Base-by-base conservation (phyloP, 1,140 invertebrate species). In the Brachionus paranguensis region DNA sequence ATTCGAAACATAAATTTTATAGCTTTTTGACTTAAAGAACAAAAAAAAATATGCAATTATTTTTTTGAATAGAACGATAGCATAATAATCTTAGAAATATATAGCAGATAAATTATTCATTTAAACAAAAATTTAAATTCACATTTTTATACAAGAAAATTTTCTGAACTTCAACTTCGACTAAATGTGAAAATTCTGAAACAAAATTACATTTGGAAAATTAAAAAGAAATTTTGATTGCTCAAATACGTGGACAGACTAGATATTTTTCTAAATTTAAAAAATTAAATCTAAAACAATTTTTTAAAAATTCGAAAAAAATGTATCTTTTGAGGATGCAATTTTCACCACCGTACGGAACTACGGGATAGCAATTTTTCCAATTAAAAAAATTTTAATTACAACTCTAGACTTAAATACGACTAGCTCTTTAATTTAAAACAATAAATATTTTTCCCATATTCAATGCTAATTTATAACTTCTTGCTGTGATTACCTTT, bases 1-100 rank as follows among this genome's bases (percentile, higher is more conserved):
- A 60, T 60, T 60, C 53, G 53, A 60, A 60, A 60, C 53, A 60
- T 60, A 60, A 60, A 60, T 60, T 60, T 60, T 60, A 60, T 60
- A 60, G 53, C 53, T 60, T 60, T 60, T 20, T 6, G 17, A 20
- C 53, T 24, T 10, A 60, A 27, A 17, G 17, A 60, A 20, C 3
- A 60, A 5, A 7, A 27, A 55, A 60, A 60, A 60, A 8, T 24
- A 20, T 20, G 17, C 53, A 24, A 60, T 60, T 60, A 60, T 60
- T 20, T 60, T 24, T 47, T 60, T 20, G 8, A 60, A 60, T 24
- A 60, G n/a, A 60, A 60, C 53, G 53, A 20, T 60, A 60, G 27
- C 53, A 60, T 60, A 60, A 60, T 60, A 5, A 20, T 27, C 53
- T 60, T 11, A 60, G 20, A 20, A 27, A 60, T 60, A 20, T 4